These are phyloP conservation scores for Crematogaster levior DNA, from an alignment of 2,888 invertebrate genomes.

Conservation along the genomic window DNA sequence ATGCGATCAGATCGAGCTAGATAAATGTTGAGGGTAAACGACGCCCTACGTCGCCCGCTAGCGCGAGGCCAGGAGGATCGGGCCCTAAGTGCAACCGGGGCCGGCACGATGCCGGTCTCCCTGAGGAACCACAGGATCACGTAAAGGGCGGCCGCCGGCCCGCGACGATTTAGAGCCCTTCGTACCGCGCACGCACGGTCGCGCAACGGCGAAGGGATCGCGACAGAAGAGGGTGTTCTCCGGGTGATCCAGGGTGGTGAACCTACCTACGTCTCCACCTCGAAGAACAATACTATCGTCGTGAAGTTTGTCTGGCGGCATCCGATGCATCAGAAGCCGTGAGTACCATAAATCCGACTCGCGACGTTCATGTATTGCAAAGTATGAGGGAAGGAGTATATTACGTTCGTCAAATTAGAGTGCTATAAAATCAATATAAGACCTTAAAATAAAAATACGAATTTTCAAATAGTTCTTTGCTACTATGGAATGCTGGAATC, in stretches of 20 bases:
- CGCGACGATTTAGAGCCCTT: slow-evolving; percentile 31
- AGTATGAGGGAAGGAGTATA: background rate
- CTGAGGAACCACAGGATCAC: slow-evolving; percentile 83
- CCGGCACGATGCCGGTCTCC: slow-evolving; percentile 77
- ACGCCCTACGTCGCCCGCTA: slow-evolving; percentile 57
- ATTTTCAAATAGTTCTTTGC: background rate
- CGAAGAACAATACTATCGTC: slow-evolving; percentile 26
- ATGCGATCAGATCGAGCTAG: slow-evolving; percentile 42
- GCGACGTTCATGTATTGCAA: background rate
- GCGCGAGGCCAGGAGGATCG: slow-evolving; percentile 57
- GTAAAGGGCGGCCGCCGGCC: slow-evolving; percentile 68
- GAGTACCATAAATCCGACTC: slow-evolving; percentile 52
- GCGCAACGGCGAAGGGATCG: slow-evolving; percentile 41
- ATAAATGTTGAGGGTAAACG: slow-evolving; percentile 74
- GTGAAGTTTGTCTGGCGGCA: background rate
- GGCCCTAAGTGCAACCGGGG: slow-evolving; percentile 50
- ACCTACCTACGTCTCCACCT: slow-evolving; percentile 12
- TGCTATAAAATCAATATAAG: background rate
- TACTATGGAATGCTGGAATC: background rate
- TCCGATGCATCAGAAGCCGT: slow-evolving; percentile 70
- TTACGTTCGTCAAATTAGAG: background rate
- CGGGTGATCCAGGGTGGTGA: slow-evolving; percentile 42
- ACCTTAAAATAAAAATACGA: background rate
- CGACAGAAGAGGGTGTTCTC: slow-evolving; percentile 29
- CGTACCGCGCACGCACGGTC: slow-evolving; percentile 47